Base-by-base conservation (phyloP, 2,888 invertebrate species). In the Spisula solida region DNA sequence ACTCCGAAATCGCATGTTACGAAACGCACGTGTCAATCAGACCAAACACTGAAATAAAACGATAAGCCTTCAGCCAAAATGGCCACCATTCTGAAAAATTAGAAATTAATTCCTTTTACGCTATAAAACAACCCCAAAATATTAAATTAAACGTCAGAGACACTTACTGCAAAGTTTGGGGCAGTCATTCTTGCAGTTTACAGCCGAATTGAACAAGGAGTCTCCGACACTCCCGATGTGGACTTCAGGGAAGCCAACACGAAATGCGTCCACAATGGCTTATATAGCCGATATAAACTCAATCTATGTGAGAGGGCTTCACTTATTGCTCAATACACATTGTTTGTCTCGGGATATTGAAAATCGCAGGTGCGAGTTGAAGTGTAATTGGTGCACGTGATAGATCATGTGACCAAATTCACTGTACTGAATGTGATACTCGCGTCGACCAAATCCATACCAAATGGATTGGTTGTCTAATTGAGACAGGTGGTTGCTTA, bases 281-380 rank as follows among this genome's bases (percentile, higher is more conserved):
- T 95, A 93, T 95, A 95, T 95, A 95, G 93, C 92, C 92, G 92
- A 90, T 93, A 94, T 93, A 93, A 94, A 93, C 92, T 93, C 93
- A 79, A 88, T 88, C 78, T 56, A 41, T 48, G 82, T 92, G 92
- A 94, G 93, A 94, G 94, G 94, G 94, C 87, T 93, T 75, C 29
- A 12, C 47, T 81, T 82, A 93, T 93, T 93, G 91, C 87, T 34
- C 81, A 84, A 86, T 88, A 41, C 79, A 8, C 56, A 25, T 5
- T 8, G 10, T 20, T 10, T 41, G 25, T 20, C 51, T 20, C 85
- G 85, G 79, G 78, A 78, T 41, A 70, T 48, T 83, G 66, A 41
- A 29, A 41, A 41, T 20, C 10, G 34, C 82, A 82, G 82, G 60
- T 34, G 60, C 34, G 56, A 34, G 82, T 31, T 75, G 14, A 75